These are phyloP conservation scores for Alloscopus bannaensis DNA, from an alignment of 2,888 invertebrate species.

Conservation along the genomic window DNA sequence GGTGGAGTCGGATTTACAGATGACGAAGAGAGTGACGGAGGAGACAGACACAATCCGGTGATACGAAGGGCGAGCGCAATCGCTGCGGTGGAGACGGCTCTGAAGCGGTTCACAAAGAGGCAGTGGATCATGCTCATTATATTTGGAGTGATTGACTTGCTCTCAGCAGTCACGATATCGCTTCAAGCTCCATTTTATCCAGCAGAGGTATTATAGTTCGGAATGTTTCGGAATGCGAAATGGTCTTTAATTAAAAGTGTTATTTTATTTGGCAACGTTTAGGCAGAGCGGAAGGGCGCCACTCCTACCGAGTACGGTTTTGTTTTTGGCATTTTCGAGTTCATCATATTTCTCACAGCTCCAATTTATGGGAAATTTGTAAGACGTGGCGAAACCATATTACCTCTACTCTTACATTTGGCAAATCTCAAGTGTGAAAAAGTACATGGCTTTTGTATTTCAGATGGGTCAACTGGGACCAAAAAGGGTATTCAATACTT, in stretches of 20 bases:
- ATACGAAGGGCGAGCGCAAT: constrained; percentile 27
- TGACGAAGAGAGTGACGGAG: constrained; percentile 9
- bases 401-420: too few species aligned
- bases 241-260: background rate
- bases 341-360: constrained; percentile 43
- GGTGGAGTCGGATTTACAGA: constrained; percentile 36
- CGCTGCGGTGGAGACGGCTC: constrained; percentile 64
- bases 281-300: constrained; percentile 89
- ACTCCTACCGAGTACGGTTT: constrained; percentile 84
- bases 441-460: constrained; percentile 20
- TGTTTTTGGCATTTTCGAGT: constrained; percentile 82
- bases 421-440: background rate
- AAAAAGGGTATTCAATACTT: constrained; percentile 87
- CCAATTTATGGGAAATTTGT: constrained; percentile 65
- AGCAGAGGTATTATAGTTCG: constrained; percentile 81
- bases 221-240: constrained; percentile 6
- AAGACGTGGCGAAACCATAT: too few species aligned
- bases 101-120: constrained; percentile 81
- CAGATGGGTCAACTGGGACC: constrained; percentile 86
- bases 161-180: constrained; percentile 89
- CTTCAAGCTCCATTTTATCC: constrained; percentile 92
- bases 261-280: constrained; percentile 74
- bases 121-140: constrained; percentile 87
- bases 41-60: background rate
- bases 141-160: constrained; percentile 88